Evolutionary conservation across 2,113 vertebrate species (phyloP).

Genomic region (Callopanchax toddi): DNA sequence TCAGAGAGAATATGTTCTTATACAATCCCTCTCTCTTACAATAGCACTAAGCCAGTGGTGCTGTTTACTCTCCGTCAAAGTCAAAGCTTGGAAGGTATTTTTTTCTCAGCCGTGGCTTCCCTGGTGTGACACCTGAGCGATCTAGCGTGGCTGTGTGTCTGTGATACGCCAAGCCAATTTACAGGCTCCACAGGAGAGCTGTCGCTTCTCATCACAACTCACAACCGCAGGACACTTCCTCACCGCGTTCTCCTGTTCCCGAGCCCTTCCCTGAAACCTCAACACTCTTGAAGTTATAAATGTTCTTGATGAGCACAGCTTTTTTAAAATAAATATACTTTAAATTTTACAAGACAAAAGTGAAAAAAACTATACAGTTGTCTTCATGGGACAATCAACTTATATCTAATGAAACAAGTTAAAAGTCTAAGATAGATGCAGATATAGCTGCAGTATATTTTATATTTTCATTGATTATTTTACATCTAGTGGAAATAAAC

Average conservation of each 20-base stretch:
- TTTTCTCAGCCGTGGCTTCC: constrained; percentile 71
- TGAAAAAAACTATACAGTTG: neutral
- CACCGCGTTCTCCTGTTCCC: constrained; percentile 57
- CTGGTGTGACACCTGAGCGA: constrained; percentile 78
- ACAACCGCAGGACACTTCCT: constrained; percentile 73
- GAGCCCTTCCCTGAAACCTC: constrained; percentile 47
- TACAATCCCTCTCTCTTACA: constrained; percentile 64
- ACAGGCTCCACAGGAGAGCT: constrained; percentile 75
- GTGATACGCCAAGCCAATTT: constrained; percentile 80
- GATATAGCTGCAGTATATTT: neutral
- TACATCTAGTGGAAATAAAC: neutral
- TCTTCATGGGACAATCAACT: neutral
- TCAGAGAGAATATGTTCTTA: constrained; percentile 43
- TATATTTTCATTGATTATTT: too few species aligned
- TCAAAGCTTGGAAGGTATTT: constrained; percentile 74
- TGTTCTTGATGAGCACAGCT: constrained; percentile 28
- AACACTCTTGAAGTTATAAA: constrained; percentile 52
- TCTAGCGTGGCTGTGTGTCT: constrained; percentile 78
- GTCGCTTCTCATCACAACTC: constrained; percentile 76
- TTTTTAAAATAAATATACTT: constrained; percentile 11
- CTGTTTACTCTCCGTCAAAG: constrained; percentile 77
- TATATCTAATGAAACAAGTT: too few species aligned
- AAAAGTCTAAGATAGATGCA: neutral
- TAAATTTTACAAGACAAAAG: constrained; percentile 2
- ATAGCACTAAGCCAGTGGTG: constrained; percentile 64